Evolutionary conservation across 2,888 invertebrate genomes (phyloP).

Genomic region (Tigriopus californicus): DNA sequence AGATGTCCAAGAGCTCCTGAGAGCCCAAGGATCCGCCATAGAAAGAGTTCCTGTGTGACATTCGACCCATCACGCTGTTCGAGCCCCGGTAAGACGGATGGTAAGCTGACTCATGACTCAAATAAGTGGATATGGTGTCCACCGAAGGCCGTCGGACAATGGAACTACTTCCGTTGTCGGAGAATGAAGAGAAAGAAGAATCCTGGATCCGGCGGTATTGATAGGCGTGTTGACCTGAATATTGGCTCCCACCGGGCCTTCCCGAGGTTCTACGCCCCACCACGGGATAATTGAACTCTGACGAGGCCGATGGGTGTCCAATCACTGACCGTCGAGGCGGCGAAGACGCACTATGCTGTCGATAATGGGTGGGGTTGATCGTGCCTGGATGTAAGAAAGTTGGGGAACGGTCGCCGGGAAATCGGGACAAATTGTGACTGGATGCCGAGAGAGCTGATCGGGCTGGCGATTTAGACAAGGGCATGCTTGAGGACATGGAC

Average conservation of each 20-base stretch:
- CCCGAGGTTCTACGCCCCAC: neutral
- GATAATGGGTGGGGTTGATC: neutral
- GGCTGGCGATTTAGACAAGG: neutral
- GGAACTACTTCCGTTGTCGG: neutral
- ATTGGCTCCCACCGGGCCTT: neutral
- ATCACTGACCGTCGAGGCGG: neutral
- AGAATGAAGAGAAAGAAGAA: constrained; percentile 6
- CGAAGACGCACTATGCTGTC: neutral
- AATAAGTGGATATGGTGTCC: constrained; percentile 74
- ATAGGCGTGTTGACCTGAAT: neutral
- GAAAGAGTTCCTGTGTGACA: neutral
- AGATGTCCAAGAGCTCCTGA: neutral
- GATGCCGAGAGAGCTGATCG: neutral
- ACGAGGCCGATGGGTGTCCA: neutral
- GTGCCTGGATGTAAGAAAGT: neutral
- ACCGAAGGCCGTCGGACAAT: constrained; percentile 43
- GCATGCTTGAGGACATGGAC: neutral
- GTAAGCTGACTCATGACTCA: constrained; percentile 40
- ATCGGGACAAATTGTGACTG: neutral
- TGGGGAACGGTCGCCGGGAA: too few species aligned
- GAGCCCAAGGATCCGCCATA: neutral
- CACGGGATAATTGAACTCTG: neutral
- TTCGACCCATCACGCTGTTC: neutral
- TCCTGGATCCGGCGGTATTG: neutral
- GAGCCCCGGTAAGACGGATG: neutral